phyloP scores from a whole-genome alignment of 2,888 invertebrate species.

The Troilus luridus region DNA sequence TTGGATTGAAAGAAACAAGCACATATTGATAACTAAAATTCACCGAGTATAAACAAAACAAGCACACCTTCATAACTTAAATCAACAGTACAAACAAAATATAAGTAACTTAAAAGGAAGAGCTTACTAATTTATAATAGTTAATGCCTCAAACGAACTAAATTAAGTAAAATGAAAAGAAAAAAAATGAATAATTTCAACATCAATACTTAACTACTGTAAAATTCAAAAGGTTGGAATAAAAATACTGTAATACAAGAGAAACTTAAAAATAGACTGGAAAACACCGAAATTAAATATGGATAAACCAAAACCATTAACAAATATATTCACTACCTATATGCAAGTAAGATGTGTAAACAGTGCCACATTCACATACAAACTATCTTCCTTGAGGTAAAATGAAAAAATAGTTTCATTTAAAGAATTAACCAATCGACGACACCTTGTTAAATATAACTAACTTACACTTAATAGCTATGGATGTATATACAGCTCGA shows the following conservation, averaged over 20 bases:
- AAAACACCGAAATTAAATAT: background rate
- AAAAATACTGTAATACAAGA: background rate
- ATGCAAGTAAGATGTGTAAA: conserved; percentile 12
- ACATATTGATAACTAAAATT: no score
- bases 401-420: background rate
- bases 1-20: no score
- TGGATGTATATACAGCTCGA: background rate
- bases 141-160: background rate
- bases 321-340: background rate
- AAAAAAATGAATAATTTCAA: background rate
- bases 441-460: background rate
- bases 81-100: no score
- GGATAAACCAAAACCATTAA: background rate
- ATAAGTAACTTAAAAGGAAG: background rate
- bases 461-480: background rate
- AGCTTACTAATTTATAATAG: background rate
- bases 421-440: background rate
- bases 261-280: background rate
- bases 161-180: background rate
- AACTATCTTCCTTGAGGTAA: background rate
- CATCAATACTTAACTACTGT: background rate
- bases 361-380: background rate
- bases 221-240: background rate
- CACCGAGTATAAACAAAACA: no score
- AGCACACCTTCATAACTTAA: no score